Evolutionary conservation across 2,797 vertebrate species (phyloP).

Genomic region (Sebastes trivittatus): DNA sequence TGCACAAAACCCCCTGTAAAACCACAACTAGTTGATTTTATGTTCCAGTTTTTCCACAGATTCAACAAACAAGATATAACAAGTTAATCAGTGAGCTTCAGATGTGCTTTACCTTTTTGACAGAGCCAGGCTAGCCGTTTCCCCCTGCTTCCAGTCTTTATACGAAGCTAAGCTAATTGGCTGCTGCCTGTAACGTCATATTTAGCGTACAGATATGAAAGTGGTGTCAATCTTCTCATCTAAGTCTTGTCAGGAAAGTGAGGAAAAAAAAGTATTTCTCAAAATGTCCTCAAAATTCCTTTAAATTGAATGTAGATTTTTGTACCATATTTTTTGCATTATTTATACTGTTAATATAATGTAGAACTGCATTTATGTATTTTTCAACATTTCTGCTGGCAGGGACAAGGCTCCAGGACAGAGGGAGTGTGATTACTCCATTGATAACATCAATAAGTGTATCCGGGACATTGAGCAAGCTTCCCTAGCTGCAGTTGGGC

Average conservation of each 20-base stretch:
- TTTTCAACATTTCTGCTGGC: conserved; percentile 26
- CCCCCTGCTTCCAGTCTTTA: background rate
- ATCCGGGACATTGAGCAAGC: conserved; percentile 98
- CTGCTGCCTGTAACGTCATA: background rate
- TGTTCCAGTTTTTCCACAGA: background rate
- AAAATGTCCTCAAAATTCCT: background rate
- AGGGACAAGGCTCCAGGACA: conserved; percentile 99
- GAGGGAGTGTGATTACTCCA: conserved; percentile 95
- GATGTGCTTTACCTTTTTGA: background rate
- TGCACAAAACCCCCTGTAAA: background rate
- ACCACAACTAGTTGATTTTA: background rate
- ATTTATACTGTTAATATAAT: background rate
- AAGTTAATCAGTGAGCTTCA: conserved; percentile 7
- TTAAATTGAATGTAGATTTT: background rate
- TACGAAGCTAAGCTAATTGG: background rate
- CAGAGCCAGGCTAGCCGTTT: background rate
- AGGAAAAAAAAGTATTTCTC: background rate
- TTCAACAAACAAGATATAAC: background rate
- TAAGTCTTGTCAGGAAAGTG: background rate
- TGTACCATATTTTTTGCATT: background rate
- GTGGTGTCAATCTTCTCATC: background rate
- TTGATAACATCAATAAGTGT: conserved; percentile 96
- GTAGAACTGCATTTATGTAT: background rate
- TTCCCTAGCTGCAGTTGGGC: conserved; percentile 92
- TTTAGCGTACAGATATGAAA: background rate